phyloP scores from a whole-genome alignment of 2,888 invertebrate genomes.

The Apamea sordens region DNA sequence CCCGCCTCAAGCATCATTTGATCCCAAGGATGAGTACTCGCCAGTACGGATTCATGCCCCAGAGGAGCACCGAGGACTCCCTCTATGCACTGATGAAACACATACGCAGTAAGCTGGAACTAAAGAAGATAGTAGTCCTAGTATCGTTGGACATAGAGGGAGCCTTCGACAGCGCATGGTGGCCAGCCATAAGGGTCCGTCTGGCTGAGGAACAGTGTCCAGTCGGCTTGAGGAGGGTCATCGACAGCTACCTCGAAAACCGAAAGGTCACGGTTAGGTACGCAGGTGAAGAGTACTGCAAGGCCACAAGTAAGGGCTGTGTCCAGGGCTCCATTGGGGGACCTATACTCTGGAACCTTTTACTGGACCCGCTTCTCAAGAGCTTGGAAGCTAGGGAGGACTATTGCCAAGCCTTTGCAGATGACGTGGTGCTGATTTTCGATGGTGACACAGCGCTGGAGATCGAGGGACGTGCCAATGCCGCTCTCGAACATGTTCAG shows the following conservation, averaged over 20 bases:
- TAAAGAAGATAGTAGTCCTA: not conserved
- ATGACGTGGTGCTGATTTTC: no score
- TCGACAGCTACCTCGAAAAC: not conserved
- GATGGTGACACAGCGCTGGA: not conserved
- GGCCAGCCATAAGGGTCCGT: not conserved
- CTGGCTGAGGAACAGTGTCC: constrained; percentile 35
- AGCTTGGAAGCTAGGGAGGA: no score
- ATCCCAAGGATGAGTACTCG: not conserved
- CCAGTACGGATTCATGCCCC: no score
- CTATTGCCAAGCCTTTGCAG: not conserved
- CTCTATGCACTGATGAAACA: not conserved
- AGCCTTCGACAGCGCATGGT: constrained; percentile 15
- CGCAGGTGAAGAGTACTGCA: not conserved
- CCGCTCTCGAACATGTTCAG: no score
- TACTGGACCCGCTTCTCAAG: no score
- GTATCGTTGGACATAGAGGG: not conserved
- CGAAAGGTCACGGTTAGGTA: constrained; percentile 1
- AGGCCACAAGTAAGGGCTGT: not conserved
- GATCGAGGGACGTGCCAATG: no score
- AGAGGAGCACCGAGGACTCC: not conserved
- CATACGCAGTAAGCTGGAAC: not conserved
- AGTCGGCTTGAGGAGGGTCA: not conserved
- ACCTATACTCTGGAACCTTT: no score
- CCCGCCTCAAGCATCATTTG: constrained; percentile 5
- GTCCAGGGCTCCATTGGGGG: no score